Base-by-base conservation (phyloP, 1,140 invertebrate genomes). In the Mya arenaria region DNA sequence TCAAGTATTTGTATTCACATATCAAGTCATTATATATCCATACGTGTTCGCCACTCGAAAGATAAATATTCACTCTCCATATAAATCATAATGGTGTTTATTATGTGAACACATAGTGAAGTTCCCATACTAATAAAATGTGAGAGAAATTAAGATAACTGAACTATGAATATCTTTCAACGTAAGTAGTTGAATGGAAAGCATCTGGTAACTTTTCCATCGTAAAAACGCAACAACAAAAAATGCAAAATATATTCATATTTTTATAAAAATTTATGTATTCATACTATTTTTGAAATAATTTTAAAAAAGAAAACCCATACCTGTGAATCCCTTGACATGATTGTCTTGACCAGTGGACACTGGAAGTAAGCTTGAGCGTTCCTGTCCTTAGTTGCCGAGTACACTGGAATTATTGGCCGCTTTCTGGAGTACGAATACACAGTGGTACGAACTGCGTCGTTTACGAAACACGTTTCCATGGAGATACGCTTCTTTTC, bases 341-440 rank as follows among this genome's bases (percentile, higher is more conserved):
- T 60, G 10, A 90, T 80, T 23, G 82, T 74, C 36, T 88, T 84
- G 0, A 88, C 89, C 1, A 85, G 44, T 2, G 89, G 89, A 15
- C 87, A 89, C 80, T 88, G 77, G 85, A 91, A 91, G 77, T 91
- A 91, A 30, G 87, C 83, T 65, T 83, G 75, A 39, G 87, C 86
- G 81, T 89, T 87, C 65, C 73, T 87, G 63, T 91, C 90, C 13
- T 79, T 55, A 37, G 79, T 55, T 5, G 90, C 90, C 71, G 89
- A 73, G 78, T 91, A 91, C 15, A 74, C 74, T 1, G 90, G 88
- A 28, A 90, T 90, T 25, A 91, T 88, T 13, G 87, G 85, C 34
- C 77, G 84, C 56, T 80, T 87, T 25, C 81, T 48, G 17, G 84
- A 60, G 6, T 72, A 62, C 15, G 68, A 41, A 41, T 72, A 83